These are phyloP conservation scores for Butorides virescens DNA, from an alignment of 2,113 vertebrate species.

Conservation along the genomic window DNA sequence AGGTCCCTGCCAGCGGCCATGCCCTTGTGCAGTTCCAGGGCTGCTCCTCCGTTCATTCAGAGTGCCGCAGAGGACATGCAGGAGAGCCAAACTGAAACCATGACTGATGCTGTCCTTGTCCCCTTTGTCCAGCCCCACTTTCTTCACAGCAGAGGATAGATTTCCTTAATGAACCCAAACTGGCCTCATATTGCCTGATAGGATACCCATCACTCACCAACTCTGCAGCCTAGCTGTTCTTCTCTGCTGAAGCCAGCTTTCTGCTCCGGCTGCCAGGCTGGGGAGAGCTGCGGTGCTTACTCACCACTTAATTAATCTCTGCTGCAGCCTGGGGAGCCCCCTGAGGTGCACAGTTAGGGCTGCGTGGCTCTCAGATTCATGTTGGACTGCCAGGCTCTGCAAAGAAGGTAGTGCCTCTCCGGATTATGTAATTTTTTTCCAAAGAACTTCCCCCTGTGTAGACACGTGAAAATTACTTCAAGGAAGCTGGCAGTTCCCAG, in stretches of 20 bases:
- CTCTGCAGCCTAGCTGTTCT: not conserved
- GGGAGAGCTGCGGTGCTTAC: not conserved
- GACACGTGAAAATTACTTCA: not conserved
- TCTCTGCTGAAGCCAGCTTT: not conserved
- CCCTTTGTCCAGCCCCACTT: not conserved
- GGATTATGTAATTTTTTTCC: not conserved
- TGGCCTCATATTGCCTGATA: not conserved
- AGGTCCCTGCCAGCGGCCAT: not conserved
- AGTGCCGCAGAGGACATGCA: not conserved
- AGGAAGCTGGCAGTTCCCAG: not conserved
- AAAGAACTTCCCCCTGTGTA: not conserved
- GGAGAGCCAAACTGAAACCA: not conserved
- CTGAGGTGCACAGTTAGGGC: not conserved
- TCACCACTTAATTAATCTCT: not conserved
- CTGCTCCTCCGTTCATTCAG: not conserved
- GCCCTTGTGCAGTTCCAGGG: fast-evolving
- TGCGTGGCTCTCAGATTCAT: not conserved
- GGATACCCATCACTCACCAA: not conserved
- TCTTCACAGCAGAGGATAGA: not conserved
- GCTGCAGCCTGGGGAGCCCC: not conserved
- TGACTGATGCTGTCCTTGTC: not conserved
- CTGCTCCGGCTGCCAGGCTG: not conserved
- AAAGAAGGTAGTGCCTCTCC: not conserved
- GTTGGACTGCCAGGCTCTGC: not conserved
- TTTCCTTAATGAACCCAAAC: not conserved